Evolutionary conservation across 2,888 invertebrate species (phyloP), one percentile per base, ranked within the genome.

Genomic region (Rotaria socialis): DNA sequence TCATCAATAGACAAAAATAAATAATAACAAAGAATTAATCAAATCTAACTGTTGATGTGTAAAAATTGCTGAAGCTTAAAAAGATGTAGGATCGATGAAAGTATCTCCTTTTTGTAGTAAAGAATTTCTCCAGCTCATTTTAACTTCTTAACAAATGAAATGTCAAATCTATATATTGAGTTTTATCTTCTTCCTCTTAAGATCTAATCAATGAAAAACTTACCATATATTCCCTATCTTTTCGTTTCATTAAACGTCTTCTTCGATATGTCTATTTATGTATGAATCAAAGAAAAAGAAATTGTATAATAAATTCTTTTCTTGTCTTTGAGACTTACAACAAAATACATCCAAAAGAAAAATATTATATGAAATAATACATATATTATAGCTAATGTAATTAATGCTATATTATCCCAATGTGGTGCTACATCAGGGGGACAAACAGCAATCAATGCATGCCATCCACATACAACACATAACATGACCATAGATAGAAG

Each of bases 391-490:
- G 89, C 89, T 84, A 90, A 88, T 10, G 88, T 85, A 8, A 88
- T 86, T 19, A 89, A 87, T 80, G 88, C 87, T 27, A 56, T 41
- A 14, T 27, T 24, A 84, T 86, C 86, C 41, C 58, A 56, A 27
- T 55, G 24, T 86, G 43, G 84, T 52, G 84, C 84, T 2, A 41
- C 8, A 24, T 67, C n/a, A 16, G 84, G 7, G 24, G 52, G 80
- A n/a, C 43, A 60, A 52, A 52, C 60, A 35, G 84, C 86, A 35
- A 86, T 84, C 4, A 86, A 41, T 84, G 89, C 90, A 87, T 90
- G 90, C 90, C 90, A 90, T 5, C 89, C 88, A 87, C 90, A 89
- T 8, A 90, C 89, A 52, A 90, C 87, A 87, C 89, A 90, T 85
- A 90, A 89, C 84, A 90, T 89, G 14, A 89, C 88, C 88, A 90